Evolutionary conservation across 2,797 vertebrate genomes (phyloP), one percentile per base, ranked within the genome.

Genomic region (Distichodus sexfasciatus): DNA sequence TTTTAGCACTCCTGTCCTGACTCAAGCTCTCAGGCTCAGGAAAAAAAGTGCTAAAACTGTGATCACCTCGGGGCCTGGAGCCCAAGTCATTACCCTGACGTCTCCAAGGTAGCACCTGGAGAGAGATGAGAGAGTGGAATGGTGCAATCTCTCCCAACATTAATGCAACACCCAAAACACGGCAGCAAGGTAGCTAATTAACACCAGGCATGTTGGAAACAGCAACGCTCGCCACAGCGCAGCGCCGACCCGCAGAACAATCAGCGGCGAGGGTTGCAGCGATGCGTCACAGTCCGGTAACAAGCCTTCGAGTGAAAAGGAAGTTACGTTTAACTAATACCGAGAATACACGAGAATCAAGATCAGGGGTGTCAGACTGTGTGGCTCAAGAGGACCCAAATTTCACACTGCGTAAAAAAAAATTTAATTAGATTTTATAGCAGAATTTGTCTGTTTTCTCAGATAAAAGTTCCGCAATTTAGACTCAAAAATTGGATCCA

Each of bases 41-140:
- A 87, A 79, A 82, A 86, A 85, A 91, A 91, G 93, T 90, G 93
- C 90, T 93, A 95, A 94, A 95, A 94, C 91, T 93, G 94, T 91
- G 92, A 92, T 94, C 92, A 95, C 93, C 94, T 95, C 94, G 91
- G 91, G 92, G 90, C 90, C 89, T 88, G 90, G 91, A 93, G 93
- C 91, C 93, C 67, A 60, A 76, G 60, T 76, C 64, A 68, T 48
- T 71, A 63, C 50, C 54, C 69, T 50, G 70, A 66, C 53, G 62
- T 59, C 62, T 66, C 70, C 4, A 29, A 51, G 62, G 62, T 62
- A 58, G 61, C 69, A 72, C 69, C 69, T 72, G 69, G 21, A 64
- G 48, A 40, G 43, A 57, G 62, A 1, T n/a, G n/a, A n/a, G 66
- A 63, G n/a, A n/a, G 35, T 21, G 68, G 60, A 11, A 53, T 74